Base-by-base conservation (phyloP, 64 coral and sea anemone genomes). In the Pachyseris speciosa region DNA sequence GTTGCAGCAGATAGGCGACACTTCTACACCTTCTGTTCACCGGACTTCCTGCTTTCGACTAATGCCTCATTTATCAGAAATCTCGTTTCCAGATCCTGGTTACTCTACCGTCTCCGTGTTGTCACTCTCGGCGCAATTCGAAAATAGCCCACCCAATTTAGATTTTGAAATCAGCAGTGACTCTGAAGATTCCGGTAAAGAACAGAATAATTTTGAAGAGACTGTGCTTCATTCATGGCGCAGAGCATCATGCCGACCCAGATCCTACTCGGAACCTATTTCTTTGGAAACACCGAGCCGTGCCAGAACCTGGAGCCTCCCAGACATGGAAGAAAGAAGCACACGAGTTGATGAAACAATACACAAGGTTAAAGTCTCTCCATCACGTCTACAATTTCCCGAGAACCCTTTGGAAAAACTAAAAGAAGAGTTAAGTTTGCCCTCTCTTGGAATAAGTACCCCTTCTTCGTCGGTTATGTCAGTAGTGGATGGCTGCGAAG, bases 41-140 rank as follows among this genome's bases (percentile, higher is more conserved):
- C 51, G 77, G 41, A 63, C 77, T 12, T 81, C 50, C 4, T 81
- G 77, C 31, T 81, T 81, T 39, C 60, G 77, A 63, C 19, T 81
- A 25, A 81, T 81, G 77, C 77, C 77, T 24, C 77, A 81, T 40
- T 40, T 81, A 61, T 81, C 77, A 40, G 33, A 40, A 27, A 33
- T 7, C 34, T 28, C 34, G 5, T 32, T 81, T 61, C 52, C 8
- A 0, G 34, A 61, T 42, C 20, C 36, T 13, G 9, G 39, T 40
- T 81, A 38, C n/a, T 52, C 77, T 22, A 81, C 77, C 4, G 26
- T 81, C 2, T 81, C 77, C 22, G 52, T 81, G 2, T 37, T 81
- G 34, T 39, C 77, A 39, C 32, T 37, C 41, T 61, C 77, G 5
- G 22, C 77, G 31, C 77, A 61, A 16, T 60, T 61, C 20, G 77